Evolutionary conservation across 1,140 invertebrate species (phyloP).

Genomic region (Plectrocnemia conspersa): DNA sequence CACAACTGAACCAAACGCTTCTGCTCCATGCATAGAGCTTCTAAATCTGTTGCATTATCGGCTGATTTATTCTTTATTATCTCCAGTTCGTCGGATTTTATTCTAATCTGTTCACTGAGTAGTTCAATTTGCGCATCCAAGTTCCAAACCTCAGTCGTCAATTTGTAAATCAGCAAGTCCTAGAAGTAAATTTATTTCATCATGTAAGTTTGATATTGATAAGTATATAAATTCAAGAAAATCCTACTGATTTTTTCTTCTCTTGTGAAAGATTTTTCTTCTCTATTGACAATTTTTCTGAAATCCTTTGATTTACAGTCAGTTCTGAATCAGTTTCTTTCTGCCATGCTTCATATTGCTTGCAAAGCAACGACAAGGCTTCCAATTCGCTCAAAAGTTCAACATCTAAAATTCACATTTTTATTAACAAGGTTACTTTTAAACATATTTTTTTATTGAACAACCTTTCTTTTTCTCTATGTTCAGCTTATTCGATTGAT

Average conservation of each 20-base stretch:
- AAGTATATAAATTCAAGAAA: slow-evolving; percentile 7
- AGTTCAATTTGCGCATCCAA: slow-evolving; percentile 50
- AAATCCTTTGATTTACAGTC: slow-evolving; percentile 51
- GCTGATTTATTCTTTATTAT: slow-evolving; percentile 50
- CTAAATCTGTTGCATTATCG: slow-evolving; percentile 63
- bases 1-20: slow-evolving; percentile 62
- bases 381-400: slow-evolving; percentile 51
- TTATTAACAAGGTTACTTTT: slow-evolving; percentile 18
- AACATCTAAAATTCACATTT: slow-evolving; percentile 40
- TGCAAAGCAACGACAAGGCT: slow-evolving; percentile 46
- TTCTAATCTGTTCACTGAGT: slow-evolving; percentile 51
- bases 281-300: slow-evolving; percentile 53
- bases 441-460: slow-evolving; percentile 3
- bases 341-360: slow-evolving; percentile 52
- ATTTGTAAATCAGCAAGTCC: slow-evolving; percentile 53
- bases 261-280: slow-evolving; percentile 49
- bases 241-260: slow-evolving; percentile 48
- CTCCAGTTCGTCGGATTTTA: slow-evolving; percentile 53
- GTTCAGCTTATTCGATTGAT: slow-evolving; percentile 18
- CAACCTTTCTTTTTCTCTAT: slow-evolving; percentile 28
- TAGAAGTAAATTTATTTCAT: slow-evolving; percentile 37
- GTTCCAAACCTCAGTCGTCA: slow-evolving; percentile 53
- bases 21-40: slow-evolving; percentile 64
- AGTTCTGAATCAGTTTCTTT: slow-evolving; percentile 52
- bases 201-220: too few species aligned